Conservation (phyloP, 2,797 vertebrate genomes). For the Chaetophractus vellerosus region DNA sequence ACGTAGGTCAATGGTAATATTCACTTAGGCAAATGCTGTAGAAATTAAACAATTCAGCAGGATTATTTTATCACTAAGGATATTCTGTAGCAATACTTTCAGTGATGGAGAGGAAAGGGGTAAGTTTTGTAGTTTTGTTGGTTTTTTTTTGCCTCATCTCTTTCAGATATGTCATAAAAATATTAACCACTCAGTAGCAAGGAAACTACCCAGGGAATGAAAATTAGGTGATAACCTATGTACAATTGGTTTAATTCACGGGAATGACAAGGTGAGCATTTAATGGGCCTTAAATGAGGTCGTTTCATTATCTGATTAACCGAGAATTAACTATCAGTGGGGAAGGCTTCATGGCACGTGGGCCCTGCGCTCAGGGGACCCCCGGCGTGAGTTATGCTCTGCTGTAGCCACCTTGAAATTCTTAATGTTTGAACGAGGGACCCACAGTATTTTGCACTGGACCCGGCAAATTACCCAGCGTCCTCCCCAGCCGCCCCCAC, state of each 20-base stretch:
- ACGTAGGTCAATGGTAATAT: rapidly evolving
- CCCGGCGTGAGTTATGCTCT: background rate
- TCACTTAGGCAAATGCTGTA: rapidly evolving
- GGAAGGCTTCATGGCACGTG: rapidly evolving
- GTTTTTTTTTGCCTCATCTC: background rate
- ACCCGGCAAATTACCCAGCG: background rate
- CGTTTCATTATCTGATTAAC: too few relatives aligned
- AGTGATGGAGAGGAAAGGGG: too few relatives aligned
- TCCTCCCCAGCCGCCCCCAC: background rate
- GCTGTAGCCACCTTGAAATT: background rate
- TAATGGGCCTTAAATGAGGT: too few relatives aligned
- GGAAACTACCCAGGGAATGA: background rate
- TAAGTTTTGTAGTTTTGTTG: too few relatives aligned
- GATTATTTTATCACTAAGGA: rapidly evolving
- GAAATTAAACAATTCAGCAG: rapidly evolving
- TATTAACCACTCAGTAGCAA: rapidly evolving
- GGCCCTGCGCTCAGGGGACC: rapidly evolving
- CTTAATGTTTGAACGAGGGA: background rate
- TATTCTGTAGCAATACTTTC: rapidly evolving
- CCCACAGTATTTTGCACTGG: background rate
- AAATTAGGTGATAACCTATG: background rate
- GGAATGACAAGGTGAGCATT: background rate
- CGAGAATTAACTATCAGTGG: background rate
- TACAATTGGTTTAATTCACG: background rate
- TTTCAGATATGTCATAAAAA: background rate